A percentile compares a stretch with the other conserved stretches of the same genome.
Conservation (phyloP, 1,140 invertebrate genomes). For the Tachypleus tridentatus region DNA sequence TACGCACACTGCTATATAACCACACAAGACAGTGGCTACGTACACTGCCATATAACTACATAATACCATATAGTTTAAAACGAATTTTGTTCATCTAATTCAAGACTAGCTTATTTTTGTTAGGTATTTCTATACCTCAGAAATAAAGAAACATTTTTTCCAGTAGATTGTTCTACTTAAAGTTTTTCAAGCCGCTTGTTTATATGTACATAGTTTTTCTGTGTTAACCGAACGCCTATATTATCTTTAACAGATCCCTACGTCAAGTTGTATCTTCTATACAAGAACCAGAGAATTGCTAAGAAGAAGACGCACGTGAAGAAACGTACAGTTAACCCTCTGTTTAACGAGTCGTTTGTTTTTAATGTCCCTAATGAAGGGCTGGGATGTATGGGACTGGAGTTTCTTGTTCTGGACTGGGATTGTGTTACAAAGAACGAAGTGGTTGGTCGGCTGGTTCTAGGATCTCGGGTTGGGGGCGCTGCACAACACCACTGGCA, state of each 20-base stretch:
- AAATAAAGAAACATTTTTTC: too few species aligned
- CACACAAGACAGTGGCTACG: too few species aligned
- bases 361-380: constrained; percentile 56
- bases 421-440: constrained; percentile 95
- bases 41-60: too few species aligned
- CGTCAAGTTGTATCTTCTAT: constrained; percentile 92
- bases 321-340: constrained; percentile 89
- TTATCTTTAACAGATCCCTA: constrained; percentile 45
- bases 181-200: constrained; percentile 1
- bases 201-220: neutral
- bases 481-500: constrained; percentile 86
- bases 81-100: too few species aligned
- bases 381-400: constrained; percentile 74
- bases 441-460: constrained; percentile 83
- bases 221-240: constrained; percentile 12
- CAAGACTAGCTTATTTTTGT: too few species aligned
- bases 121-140: too few species aligned
- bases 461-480: constrained; percentile 59
- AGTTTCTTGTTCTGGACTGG: constrained; percentile 89
- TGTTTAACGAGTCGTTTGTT: constrained; percentile 90
- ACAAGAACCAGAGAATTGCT: constrained; percentile 87
- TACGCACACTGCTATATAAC: too few species aligned
- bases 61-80: too few species aligned
- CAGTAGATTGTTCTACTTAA: neutral
- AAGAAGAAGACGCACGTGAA: constrained; percentile 99